phyloP scores from a whole-genome alignment of 35 echinoderm and acorn worm species.

The Hemicentrotus pulcherrimus region DNA sequence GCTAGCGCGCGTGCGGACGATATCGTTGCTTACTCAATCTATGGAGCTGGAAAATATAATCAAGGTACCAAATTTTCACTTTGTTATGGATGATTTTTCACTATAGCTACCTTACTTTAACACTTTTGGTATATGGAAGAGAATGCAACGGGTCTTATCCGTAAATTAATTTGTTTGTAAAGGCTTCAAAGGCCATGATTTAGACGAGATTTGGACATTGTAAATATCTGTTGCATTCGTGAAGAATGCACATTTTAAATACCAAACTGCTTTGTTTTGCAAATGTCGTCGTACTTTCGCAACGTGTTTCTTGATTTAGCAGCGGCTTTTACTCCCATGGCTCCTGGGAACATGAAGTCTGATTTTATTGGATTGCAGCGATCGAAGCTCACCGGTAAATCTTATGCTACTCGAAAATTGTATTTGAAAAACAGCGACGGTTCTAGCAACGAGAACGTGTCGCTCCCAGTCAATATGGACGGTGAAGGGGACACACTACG shows the following conservation, averaged over 20 bases:
- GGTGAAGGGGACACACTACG: background rate
- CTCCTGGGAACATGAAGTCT: conserved; percentile 89
- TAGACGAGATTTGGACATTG: background rate
- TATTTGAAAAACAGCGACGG: conserved; percentile 56
- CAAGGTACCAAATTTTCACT: background rate
- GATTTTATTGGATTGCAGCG: conserved; percentile 74
- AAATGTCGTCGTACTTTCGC: conserved; percentile 49
- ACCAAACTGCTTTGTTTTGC: conserved; percentile 4
- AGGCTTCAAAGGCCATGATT: background rate
- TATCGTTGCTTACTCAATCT: no score
- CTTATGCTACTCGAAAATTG: conserved; percentile 56
- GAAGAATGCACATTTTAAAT: background rate
- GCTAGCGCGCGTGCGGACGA: background rate
- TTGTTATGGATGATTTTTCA: background rate
- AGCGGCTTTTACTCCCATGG: conserved; percentile 46
- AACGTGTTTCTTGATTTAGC: conserved; percentile 46
- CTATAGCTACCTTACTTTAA: background rate
- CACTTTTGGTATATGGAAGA: background rate
- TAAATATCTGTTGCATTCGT: background rate
- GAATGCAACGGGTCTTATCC: background rate
- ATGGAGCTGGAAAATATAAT: no score
- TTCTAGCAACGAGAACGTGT: conserved; percentile 6
- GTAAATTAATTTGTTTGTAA: background rate
- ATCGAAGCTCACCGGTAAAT: conserved; percentile 60
- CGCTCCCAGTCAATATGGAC: background rate